phyloP scores from a whole-genome alignment of 2,113 vertebrate genomes.

The Sinosuthora webbiana region DNA sequence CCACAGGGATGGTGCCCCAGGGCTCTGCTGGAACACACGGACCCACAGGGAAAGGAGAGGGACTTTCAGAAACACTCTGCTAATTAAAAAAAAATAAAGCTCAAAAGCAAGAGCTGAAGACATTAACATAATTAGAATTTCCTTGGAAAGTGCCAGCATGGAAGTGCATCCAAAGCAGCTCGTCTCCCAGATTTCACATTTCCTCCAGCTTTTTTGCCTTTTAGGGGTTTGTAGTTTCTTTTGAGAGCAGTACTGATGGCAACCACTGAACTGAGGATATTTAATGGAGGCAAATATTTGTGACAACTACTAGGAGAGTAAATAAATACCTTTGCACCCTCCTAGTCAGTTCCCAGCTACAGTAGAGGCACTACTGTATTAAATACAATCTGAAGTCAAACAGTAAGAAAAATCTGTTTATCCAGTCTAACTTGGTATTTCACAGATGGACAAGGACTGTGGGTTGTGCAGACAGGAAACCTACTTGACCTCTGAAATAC shows the following conservation, averaged over 20 bases:
- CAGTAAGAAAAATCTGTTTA: neutral
- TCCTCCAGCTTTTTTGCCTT: neutral
- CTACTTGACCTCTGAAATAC: conserved; percentile 3
- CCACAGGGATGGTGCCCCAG: neutral
- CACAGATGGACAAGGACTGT: neutral
- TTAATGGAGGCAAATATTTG: neutral
- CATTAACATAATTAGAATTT: neutral
- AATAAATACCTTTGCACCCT: neutral
- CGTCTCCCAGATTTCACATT: neutral
- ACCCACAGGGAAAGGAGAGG: neutral
- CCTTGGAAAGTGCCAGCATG: neutral
- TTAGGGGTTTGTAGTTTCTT: neutral
- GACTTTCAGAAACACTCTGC: neutral
- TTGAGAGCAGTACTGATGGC: neutral
- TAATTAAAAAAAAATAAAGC: neutral
- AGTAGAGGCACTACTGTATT: neutral
- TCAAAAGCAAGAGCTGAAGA: neutral
- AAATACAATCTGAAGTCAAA: neutral
- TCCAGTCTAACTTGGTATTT: neutral
- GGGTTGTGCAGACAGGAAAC: neutral
- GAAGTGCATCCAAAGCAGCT: neutral
- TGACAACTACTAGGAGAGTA: neutral
- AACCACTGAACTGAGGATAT: neutral
- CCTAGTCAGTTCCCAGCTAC: neutral
- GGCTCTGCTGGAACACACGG: neutral